These are phyloP conservation scores for Lithobius niger DNA, from an alignment of 1,140 invertebrate genomes.

Conservation along the genomic window DNA sequence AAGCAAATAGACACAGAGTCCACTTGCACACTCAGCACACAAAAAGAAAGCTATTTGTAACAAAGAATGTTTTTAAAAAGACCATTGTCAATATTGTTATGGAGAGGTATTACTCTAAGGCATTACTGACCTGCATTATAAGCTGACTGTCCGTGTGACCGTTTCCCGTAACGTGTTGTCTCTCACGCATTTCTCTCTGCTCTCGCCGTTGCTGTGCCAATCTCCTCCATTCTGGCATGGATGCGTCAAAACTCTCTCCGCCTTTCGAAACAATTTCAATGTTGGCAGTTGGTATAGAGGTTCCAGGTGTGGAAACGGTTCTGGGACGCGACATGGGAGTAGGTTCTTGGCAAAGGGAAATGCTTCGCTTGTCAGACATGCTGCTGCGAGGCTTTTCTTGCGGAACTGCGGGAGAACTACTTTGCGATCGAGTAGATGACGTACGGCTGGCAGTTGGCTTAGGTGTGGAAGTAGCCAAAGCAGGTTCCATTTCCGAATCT, in stretches of 20 bases:
- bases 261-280: conserved; percentile 10
- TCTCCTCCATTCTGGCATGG: conserved; percentile 21
- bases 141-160: conserved; percentile 8
- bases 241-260: conserved; percentile 14
- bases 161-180: conserved; percentile 41
- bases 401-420: conserved; percentile 17
- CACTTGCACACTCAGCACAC: too few relatives aligned
- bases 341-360: not conserved
- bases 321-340: not conserved
- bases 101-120: too few relatives aligned
- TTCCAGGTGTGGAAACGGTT: conserved; percentile 6
- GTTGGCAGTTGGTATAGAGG: conserved; percentile 17
- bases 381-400: not conserved
- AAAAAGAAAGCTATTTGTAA: too few relatives aligned
- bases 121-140: conserved; percentile 11
- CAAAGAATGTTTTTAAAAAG: too few relatives aligned
- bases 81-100: too few relatives aligned
- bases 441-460: conserved; percentile 21
- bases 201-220: conserved; percentile 52
- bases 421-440: conserved; percentile 15
- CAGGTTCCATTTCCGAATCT: conserved; percentile 23
- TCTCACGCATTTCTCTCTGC: conserved; percentile 51
- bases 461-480: conserved; percentile 28
- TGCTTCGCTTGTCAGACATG: not conserved
- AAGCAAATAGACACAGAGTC: too few relatives aligned